Conservation (phyloP, 1,140 invertebrate species). For the Neuroterus valhalla region DNA sequence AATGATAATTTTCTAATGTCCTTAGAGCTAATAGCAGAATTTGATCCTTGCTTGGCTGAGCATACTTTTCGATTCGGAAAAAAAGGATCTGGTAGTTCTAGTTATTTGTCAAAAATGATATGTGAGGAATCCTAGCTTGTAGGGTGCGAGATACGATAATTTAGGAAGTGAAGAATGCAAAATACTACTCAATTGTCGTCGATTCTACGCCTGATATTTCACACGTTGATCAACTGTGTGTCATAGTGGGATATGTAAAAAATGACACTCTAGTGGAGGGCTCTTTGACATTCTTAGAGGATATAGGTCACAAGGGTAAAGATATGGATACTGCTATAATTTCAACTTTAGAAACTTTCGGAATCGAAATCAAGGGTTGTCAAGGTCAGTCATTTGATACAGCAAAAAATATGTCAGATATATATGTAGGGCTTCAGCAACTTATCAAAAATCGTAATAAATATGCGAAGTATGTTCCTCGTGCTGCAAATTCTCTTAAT, state of each 20-base stretch:
- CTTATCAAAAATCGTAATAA: conserved; percentile 31
- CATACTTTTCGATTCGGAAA: conserved; percentile 62
- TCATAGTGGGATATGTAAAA: conserved; percentile 54
- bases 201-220: conserved; percentile 67
- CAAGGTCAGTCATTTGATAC: conserved; percentile 40
- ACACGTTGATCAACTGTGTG: conserved; percentile 62
- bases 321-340: conserved; percentile 43
- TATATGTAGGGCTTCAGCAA: too few relatives aligned
- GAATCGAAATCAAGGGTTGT: conserved; percentile 31
- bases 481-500: too few relatives aligned
- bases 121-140: conserved; percentile 50
- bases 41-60: conserved; percentile 62
- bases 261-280: conserved; percentile 46
- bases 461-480: conserved; percentile 39
- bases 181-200: conserved; percentile 49
- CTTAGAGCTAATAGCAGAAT: conserved; percentile 62
- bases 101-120: conserved; percentile 61
- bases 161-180: conserved; percentile 37
- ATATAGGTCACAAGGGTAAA: conserved; percentile 50
- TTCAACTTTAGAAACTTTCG: neutral
- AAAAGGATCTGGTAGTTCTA: conserved; percentile 55
- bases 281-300: conserved; percentile 51
- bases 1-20: conserved; percentile 56
- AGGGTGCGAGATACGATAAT: conserved; percentile 27
- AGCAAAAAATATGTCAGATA: too few relatives aligned